These are phyloP conservation scores for human (Homo sapiens) DNA, from an alignment of 2,113 vertebrate genomes.

Conservation along the genomic window GRCh38 chr9:7809501-7810000, in stretches of 20 bases:
- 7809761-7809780: slow-evolving; percentile 90
- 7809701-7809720: slow-evolving; percentile 83
- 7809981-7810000: not conserved
- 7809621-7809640: slow-evolving; percentile 69
- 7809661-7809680: slow-evolving; percentile 53
- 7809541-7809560: slow-evolving; percentile 78
- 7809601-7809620: slow-evolving; percentile 73
- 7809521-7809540: slow-evolving; percentile 89
- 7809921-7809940: not conserved
- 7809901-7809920: not conserved
- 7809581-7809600: slow-evolving; percentile 91
- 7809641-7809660: slow-evolving; percentile 68
- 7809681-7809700: not conserved
- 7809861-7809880: not conserved
- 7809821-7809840: slow-evolving; percentile 84
- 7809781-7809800: slow-evolving; percentile 92
- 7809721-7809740: slow-evolving; percentile 87
- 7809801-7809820: slow-evolving; percentile 86
- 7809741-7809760: slow-evolving; percentile 89
- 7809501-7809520: slow-evolving; percentile 91
- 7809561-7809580: slow-evolving; percentile 87
- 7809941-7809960: too few relatives aligned
- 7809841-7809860: slow-evolving; percentile 84
- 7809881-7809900: not conserved
- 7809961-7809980: not conserved